Percentiles rank a stretch among this genome's conserved stretches.
Conservation (phyloP, 2,797 vertebrate genomes). For the Ibycter americanus region DNA sequence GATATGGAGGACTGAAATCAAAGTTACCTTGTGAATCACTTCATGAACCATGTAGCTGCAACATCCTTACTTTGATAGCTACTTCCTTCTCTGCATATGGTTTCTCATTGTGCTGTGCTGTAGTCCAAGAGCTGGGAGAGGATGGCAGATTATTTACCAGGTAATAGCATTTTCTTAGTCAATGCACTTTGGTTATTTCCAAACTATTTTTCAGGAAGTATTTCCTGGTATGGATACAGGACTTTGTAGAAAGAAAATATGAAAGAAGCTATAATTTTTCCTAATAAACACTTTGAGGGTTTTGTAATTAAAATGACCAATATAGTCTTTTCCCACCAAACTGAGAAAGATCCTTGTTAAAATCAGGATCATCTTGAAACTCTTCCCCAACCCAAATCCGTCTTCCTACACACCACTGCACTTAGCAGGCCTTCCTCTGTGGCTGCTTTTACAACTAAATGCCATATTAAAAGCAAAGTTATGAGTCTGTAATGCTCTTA, state of each 20-base stretch:
- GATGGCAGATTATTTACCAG: neutral
- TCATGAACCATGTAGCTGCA: neutral
- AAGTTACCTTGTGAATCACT: neutral
- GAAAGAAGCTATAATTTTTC: neutral
- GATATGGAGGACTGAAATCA: neutral
- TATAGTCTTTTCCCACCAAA: neutral
- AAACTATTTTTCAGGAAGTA: neutral
- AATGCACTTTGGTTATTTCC: neutral
- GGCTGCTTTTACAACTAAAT: neutral
- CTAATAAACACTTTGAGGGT: neutral
- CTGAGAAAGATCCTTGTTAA: neutral
- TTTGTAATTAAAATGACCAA: neutral
- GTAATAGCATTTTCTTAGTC: neutral
- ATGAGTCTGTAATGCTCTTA: neutral
- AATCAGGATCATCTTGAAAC: neutral
- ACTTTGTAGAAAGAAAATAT: neutral
- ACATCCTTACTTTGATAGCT: neutral
- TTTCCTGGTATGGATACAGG: neutral
- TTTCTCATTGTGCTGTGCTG: neutral
- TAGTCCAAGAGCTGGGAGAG: neutral
- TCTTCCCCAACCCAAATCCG: neutral
- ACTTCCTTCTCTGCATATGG: neutral
- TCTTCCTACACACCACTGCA: neutral
- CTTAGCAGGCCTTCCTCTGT: neutral
- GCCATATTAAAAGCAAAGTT: neutral